Percentiles rank a stretch among this genome's conserved stretches.
These are phyloP conservation scores for Beris chalybata DNA, from an alignment of 2,888 invertebrate species.

Conservation along the genomic window DNA sequence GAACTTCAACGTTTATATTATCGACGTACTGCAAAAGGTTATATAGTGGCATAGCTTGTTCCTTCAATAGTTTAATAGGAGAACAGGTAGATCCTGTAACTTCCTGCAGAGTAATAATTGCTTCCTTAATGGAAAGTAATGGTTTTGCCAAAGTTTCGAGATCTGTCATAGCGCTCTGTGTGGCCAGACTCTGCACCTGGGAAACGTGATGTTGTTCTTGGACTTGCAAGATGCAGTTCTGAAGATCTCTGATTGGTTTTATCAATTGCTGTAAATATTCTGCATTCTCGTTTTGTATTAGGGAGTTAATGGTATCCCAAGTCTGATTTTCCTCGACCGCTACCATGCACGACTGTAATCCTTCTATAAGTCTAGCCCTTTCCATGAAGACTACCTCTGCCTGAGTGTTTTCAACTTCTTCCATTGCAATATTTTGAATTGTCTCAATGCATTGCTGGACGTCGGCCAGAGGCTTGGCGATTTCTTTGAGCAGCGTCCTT, in stretches of 20 bases:
- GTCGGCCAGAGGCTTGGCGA: conserved; percentile 31
- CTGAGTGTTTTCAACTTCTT: conserved; percentile 42
- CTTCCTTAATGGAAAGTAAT: conserved; percentile 43
- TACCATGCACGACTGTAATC: conserved; percentile 43
- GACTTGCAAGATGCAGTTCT: conserved; percentile 46
- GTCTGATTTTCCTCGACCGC: conserved; percentile 45
- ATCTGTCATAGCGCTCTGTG: conserved; percentile 38
- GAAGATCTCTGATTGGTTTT: conserved; percentile 53
- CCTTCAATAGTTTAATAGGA: conserved; percentile 39
- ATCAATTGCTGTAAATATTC: conserved; percentile 50
- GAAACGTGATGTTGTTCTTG: conserved; percentile 51
- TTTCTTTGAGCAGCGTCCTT: conserved; percentile 16
- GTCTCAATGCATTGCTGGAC: conserved; percentile 17
- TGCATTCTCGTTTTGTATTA: conserved; percentile 43
- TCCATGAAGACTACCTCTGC: conserved; percentile 40
- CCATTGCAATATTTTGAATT: conserved; percentile 43
- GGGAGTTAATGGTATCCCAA: conserved; percentile 43
- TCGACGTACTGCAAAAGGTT: conserved; percentile 48
- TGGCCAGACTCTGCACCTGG: conserved; percentile 41
- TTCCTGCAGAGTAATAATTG: conserved; percentile 44
- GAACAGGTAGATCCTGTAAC: conserved; percentile 1
- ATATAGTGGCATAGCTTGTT: conserved; percentile 42
- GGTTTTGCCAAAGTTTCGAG: conserved; percentile 44
- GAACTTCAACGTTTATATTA: conserved; percentile 45
- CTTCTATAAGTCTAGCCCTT: conserved; percentile 42